Conservation (phyloP, 2,113 vertebrate genomes). For the Leptobrachium leishanense region DNA sequence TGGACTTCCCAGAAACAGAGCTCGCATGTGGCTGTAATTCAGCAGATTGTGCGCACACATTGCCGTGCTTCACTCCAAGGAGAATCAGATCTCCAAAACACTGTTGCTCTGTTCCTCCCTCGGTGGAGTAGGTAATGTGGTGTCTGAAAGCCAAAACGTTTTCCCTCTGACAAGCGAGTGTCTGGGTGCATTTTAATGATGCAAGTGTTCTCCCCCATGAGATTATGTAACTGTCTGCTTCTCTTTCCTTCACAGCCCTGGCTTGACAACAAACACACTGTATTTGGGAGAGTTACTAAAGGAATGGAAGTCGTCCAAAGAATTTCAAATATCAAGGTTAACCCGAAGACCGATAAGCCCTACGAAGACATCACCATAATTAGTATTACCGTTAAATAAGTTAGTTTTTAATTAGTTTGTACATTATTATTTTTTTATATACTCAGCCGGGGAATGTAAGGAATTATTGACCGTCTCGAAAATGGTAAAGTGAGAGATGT, state of each 20-base stretch:
- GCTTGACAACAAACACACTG: slow-evolving; percentile 98
- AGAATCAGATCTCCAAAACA: background rate
- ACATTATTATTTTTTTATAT: slow-evolving; percentile 26
- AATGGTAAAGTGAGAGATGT: too few species aligned
- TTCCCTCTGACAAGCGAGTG: background rate
- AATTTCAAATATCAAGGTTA: slow-evolving; percentile 94
- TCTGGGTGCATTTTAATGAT: background rate
- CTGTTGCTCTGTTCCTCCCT: background rate
- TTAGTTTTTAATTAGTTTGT: slow-evolving; percentile 28
- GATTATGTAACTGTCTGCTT: slow-evolving; percentile 30
- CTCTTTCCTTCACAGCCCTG: slow-evolving; percentile 77
- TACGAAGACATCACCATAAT: slow-evolving; percentile 98
- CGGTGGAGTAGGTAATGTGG: background rate
- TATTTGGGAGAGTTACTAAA: slow-evolving; percentile 92
- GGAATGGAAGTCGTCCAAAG: slow-evolving; percentile 98
- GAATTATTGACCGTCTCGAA: background rate
- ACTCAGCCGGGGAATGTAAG: background rate
- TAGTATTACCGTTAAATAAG: slow-evolving; percentile 93
- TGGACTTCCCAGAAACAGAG: slow-evolving; percentile 6
- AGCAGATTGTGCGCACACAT: background rate
- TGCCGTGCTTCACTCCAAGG: background rate
- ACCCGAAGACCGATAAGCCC: slow-evolving; percentile 97
- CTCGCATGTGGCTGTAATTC: slow-evolving; percentile 11
- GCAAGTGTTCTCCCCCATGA: background rate
- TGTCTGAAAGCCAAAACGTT: background rate